Evolutionary conservation across 1,140 invertebrate genomes (phyloP), one percentile per base, ranked within the genome.

Genomic region (Leptinotarsa lineolata): DNA sequence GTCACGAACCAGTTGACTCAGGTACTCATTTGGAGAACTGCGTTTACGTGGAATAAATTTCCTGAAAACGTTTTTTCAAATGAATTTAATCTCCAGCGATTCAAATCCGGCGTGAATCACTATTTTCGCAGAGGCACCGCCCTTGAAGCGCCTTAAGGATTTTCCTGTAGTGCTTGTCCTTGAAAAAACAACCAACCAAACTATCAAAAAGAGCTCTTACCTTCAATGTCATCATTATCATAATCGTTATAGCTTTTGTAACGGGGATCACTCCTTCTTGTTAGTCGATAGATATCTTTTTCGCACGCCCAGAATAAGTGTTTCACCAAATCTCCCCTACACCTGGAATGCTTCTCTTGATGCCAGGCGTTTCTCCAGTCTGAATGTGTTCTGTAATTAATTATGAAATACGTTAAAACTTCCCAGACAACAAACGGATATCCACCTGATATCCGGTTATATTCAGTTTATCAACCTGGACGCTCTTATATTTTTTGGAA

Each of bases 241-340:
- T 46, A 24, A 21, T 68, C 39, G 13, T 63, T 45, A 45, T 69
- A 69, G 13, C 68, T 70, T 64, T 59, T 66, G 21, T 22, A 54
- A 24, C 24, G 70, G 54, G 71, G 76, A 70, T 81, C 80, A 75
- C 83, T 85, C 76, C 85, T 83, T 72, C 86, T 80, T n/a, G 84
- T 87, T 72, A 89, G 74, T 8, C 87, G 81, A 76, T 89, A 90
- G 70, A 90, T 89, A 76, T 89, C 89, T 80, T 89, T 90, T 75
- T 89, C 85, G 75, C 89, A 90, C 22, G 88, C 89, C 88, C 88
- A 89, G 70, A 86, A 87, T 59, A 90, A 82, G 74, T 90, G 89
- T 12, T 83, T 82, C 11, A 88, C 78, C 13, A 90, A 80, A 71
- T 88, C 86, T 72, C 89, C 86, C 2, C 88, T 85, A 79, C 89